Evolutionary conservation across 2,113 vertebrate genomes (phyloP), one percentile per base, ranked within the genome.

Genomic region (Rhagologus leucostigma): DNA sequence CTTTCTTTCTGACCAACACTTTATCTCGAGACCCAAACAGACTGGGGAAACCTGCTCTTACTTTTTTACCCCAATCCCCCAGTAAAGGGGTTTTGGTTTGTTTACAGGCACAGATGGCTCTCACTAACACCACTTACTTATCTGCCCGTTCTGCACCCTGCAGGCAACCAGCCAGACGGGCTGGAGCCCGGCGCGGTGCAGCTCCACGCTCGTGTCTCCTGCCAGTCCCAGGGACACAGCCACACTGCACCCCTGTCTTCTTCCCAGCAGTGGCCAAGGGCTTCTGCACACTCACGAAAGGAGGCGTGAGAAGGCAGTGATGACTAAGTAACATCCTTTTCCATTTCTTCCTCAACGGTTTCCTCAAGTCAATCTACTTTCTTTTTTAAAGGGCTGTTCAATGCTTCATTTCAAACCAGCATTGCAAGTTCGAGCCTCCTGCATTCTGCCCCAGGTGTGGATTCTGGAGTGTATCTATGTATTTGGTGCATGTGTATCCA

Each of bases 171-270:
- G 70, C 13, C 35, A 46, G 41, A 7, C 0, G 0, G 64, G 64
- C 80, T 81, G 84, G n/a, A 87, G 55, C 64, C 56, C 60, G 50
- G 71, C 56, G 6, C 4, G 22, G 49, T 32, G 81, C 87, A 84
- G 56, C 47, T 67, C 65, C 44, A 11, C 0, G 0, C 39, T n/a
- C 0, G 0, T 12, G 14, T 33, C 33, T 22, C 20, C 84, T 75
- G 77, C 35, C 64, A 55, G 56, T 18, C 23, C 9, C 27, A n/a
- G 74, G 50, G 69, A 18, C 26, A 32, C 47, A 39, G 63, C 18
- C 3, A 0, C 57, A 4, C 46, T n/a, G 21, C 1, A 1, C 50
- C 13, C 6, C 2, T 7, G 0, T 50, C 71, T 69, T 26, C 41
- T 62, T 84, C 67, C 73, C 60, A 87, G 52, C 50, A 35, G 23